Evolutionary conservation across 2,797 vertebrate genomes (phyloP), one percentile per base, ranked within the genome.

Genomic region (Pogoniulus pusillus): DNA sequence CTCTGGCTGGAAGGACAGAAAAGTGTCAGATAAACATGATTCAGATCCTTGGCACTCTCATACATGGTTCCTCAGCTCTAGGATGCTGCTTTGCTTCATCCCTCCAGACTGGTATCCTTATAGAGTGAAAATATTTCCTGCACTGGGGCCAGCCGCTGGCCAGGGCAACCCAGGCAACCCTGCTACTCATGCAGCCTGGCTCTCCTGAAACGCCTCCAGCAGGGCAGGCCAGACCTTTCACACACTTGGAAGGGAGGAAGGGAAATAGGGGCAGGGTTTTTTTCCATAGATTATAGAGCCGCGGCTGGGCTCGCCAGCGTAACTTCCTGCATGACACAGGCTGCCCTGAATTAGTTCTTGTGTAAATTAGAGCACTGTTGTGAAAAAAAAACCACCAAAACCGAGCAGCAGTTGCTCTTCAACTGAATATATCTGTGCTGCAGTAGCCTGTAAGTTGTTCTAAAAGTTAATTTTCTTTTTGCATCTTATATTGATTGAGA

Each of bases 161-260:
- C 2, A 2, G 37, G 23, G 53, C 0, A 5, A 23, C 53, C 72
- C 0, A 1, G 49, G 78, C 78, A 90, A 90, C 26, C 64, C 70
- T 79, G 72, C 77, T 59, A 16, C 68, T 41, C 75, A 4, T 1
- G 0, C 90, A 89, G 69, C 89, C 70, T 78, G 82, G n/a, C 79
- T 47, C 86, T 91, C 69, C 92, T 7, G 8, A 69, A 91, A 85
- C 10, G 79, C 84, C 75, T 92, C 82, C 79, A 76, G 80, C 8
- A 35, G 74, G 92, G 71, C 91, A 63, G 80, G 94, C 80, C 76
- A 92, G 95, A 96, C 95, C 95, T 96, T 96, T 96, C 93, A 95
- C 95, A 95, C 91, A 96, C 77, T 96, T 96, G 95, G 95, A 92
- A 12, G 1, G 54, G 73, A 93, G 32, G 49, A 92, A 94, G 73